Evolutionary conservation across 2,797 vertebrate genomes (phyloP).

Genomic region (Pyrocephalus nanus): DNA sequence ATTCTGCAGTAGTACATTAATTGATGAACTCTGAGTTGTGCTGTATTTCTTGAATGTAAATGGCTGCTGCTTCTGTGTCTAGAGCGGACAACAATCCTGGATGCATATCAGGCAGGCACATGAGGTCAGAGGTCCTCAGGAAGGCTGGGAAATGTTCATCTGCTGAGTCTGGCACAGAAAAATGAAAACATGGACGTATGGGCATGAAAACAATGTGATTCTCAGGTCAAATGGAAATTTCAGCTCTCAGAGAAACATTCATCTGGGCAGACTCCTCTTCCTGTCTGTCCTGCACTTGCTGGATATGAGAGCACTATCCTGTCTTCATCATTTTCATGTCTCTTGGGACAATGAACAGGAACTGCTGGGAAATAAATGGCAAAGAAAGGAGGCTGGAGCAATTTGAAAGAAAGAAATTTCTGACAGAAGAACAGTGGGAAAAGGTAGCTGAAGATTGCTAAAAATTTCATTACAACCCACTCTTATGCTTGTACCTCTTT

Average conservation of each 20-base stretch:
- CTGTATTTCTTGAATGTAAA: accelerated
- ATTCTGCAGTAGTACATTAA: not conserved
- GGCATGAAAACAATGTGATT: not conserved
- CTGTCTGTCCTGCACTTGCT: not conserved
- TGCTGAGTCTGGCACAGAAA: not conserved
- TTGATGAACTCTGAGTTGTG: not conserved
- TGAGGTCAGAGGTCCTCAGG: not conserved
- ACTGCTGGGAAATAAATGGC: not conserved
- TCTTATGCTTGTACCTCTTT: not conserved
- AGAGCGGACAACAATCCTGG: not conserved
- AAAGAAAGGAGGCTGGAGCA: not conserved
- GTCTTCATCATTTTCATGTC: not conserved
- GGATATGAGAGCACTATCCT: not conserved
- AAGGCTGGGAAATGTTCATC: not conserved
- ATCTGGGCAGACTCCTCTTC: not conserved
- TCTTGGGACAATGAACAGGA: not conserved
- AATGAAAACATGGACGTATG: not conserved
- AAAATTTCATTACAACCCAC: not conserved
- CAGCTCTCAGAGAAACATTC: not conserved
- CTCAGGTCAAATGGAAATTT: not conserved
- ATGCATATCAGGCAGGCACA: accelerated
- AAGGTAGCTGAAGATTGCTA: not conserved
- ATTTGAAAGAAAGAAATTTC: not conserved
- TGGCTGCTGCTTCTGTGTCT: not conserved
- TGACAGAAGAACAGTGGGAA: not conserved